Evolutionary conservation across 1,140 invertebrate species (phyloP).

Genomic region (Halesus radiatus): DNA sequence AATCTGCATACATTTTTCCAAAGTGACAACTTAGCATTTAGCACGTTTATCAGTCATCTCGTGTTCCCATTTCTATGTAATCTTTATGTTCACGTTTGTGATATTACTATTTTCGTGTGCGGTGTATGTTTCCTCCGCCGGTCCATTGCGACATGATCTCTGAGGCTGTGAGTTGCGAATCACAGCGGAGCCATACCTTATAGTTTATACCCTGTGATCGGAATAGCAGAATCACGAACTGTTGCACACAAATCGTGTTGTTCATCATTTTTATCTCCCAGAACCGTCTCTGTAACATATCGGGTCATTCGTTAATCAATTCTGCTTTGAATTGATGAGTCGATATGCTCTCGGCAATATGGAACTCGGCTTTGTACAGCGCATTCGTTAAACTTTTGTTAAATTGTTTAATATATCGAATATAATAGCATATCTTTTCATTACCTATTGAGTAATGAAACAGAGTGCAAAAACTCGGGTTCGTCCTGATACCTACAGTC

Average conservation of each 20-base stretch:
- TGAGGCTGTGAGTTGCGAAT: slow-evolving; percentile 15
- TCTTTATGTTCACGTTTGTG: slow-evolving; percentile 1
- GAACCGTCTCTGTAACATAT: slow-evolving; percentile 15
- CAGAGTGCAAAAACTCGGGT: no score
- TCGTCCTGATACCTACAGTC: no score
- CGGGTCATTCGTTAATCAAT: slow-evolving; percentile 33
- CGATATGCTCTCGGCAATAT: background rate
- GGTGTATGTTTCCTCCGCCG: background rate
- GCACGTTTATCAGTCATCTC: slow-evolving; percentile 2
- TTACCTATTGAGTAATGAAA: no score
- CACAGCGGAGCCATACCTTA: background rate
- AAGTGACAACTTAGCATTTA: background rate
- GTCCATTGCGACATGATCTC: background rate
- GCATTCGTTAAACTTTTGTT: no score
- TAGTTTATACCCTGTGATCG: background rate
- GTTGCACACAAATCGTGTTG: slow-evolving; percentile 32
- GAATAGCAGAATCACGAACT: slow-evolving; percentile 35
- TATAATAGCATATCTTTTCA: no score
- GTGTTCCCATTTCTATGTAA: slow-evolving; percentile 5
- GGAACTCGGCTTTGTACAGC: no score
- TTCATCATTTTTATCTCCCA: slow-evolving; percentile 31
- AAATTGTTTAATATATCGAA: no score
- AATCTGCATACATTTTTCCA: background rate
- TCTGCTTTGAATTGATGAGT: slow-evolving; percentile 21
- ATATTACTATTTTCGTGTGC: background rate